These are phyloP conservation scores for Ectropis crepuscularia DNA, from an alignment of 2,888 invertebrate species.

Conservation along the genomic window DNA sequence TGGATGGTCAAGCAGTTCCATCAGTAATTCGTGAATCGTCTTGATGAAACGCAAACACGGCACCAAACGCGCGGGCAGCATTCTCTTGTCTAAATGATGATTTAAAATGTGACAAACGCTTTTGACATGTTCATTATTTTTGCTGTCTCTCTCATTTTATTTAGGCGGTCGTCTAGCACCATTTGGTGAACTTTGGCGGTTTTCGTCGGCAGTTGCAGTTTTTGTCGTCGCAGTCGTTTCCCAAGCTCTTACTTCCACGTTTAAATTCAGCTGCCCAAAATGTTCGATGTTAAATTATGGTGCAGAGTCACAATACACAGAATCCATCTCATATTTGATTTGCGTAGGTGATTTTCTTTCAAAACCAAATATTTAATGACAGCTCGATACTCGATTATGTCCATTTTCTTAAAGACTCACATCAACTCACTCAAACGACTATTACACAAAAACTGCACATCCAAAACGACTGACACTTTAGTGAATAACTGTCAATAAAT, in stretches of 20 bases:
- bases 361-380: not conserved
- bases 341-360: not conserved
- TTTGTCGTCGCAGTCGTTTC: conserved; percentile 34
- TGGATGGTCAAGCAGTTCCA: no score
- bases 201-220: conserved; percentile 33
- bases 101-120: not conserved
- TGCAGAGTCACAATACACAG: not conserved
- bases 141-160: conserved; percentile 34
- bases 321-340: not conserved
- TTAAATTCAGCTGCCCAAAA: not conserved
- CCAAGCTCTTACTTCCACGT: not conserved
- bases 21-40: no score
- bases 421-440: conserved; percentile 3
- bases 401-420: conserved; percentile 1
- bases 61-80: no score
- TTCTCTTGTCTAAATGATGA: not conserved
- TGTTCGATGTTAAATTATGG: not conserved
- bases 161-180: conserved; percentile 26
- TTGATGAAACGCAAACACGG: no score
- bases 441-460: not conserved
- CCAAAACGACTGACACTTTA: no score
- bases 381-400: not conserved
- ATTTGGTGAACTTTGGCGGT: conserved; percentile 35
- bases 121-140: conserved; percentile 18
- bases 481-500: no score